Conservation (phyloP, 2,797 vertebrate species). For the Enteromius thamalakanensis region DNA sequence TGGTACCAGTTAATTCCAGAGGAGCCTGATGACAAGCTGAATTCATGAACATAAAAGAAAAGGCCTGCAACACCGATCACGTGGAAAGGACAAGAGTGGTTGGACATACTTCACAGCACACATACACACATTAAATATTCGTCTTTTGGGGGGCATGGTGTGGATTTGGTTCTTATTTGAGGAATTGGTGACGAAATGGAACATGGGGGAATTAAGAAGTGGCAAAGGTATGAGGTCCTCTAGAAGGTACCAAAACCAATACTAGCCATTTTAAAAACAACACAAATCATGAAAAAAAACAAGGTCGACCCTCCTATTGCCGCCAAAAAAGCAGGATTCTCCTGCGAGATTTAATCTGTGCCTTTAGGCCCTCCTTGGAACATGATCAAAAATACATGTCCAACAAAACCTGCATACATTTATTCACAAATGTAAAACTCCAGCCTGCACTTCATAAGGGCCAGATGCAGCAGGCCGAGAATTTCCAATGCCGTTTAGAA, state of each 20-base stretch:
- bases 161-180: constrained; percentile 15
- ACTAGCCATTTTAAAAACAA: constrained; percentile 4
- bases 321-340: constrained; percentile 31
- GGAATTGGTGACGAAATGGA: constrained; percentile 12
- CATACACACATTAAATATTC: constrained; percentile 37
- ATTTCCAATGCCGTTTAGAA: constrained; percentile 74
- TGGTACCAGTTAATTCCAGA: constrained; percentile 12
- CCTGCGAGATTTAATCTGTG: constrained; percentile 30
- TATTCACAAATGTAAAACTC: constrained; percentile 73
- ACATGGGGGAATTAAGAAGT: not conserved
- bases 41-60: constrained; percentile 12
- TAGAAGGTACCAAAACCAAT: constrained; percentile 19
- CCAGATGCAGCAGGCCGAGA: constrained; percentile 68
- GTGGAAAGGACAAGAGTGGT: constrained; percentile 34
- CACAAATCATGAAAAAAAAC: not conserved
- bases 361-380: constrained; percentile 31
- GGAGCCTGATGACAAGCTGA: constrained; percentile 1
- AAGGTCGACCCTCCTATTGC: constrained; percentile 29
- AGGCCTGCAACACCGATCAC: not conserved
- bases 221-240: constrained; percentile 30
- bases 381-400: constrained; percentile 37
- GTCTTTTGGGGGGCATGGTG: not conserved
- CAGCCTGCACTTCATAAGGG: constrained; percentile 72
- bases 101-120: constrained; percentile 35
- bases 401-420: constrained; percentile 54